Conservation (phyloP, 2,113 vertebrate genomes). For the Solea senegalensis region DNA sequence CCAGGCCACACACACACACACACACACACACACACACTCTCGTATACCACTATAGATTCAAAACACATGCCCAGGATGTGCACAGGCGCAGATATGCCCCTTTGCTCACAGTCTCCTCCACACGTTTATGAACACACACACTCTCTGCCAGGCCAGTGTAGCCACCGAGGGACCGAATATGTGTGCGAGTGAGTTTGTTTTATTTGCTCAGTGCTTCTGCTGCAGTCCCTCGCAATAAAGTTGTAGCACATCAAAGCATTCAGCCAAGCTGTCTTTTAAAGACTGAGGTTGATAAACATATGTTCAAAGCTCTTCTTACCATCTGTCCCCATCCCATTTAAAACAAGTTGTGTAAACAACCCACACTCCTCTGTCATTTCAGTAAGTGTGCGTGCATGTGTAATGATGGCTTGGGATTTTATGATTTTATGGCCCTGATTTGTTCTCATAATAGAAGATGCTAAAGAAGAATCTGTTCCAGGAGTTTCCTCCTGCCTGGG, state of each 20-base stretch:
- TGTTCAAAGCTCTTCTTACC: constrained; percentile 51
- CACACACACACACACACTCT: constrained; percentile 24
- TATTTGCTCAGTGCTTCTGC: constrained; percentile 63
- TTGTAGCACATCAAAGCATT: constrained; percentile 66
- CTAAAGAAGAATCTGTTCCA: constrained; percentile 21
- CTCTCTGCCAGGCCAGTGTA: constrained; percentile 43
- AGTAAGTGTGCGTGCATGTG: constrained; percentile 7
- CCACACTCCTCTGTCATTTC: constrained; percentile 34
- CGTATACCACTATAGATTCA: constrained; percentile 24
- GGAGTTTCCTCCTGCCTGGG: constrained; percentile 31
- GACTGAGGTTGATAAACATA: constrained; percentile 66
- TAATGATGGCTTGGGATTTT: constrained; percentile 21
- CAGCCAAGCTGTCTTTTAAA: constrained; percentile 61
- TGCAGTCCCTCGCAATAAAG: constrained; percentile 59
- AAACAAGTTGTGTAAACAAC: constrained; percentile 40
- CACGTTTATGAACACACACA: constrained; percentile 27
- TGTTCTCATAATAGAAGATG: constrained; percentile 22
- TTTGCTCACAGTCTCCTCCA: constrained; percentile 35
- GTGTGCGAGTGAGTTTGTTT: constrained; percentile 43
- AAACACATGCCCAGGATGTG: constrained; percentile 44
- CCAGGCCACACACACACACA: constrained; percentile 14
- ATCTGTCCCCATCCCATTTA: constrained; percentile 54
- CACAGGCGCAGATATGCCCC: constrained; percentile 48
- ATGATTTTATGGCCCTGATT: constrained; percentile 17
- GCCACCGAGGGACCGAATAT: constrained; percentile 41